A percentile compares a stretch with the other conserved stretches of the same genome.
These are phyloP conservation scores for Lysiphlebus fabarum DNA, from an alignment of 1,140 invertebrate genomes.

Conservation along the genomic window DNA sequence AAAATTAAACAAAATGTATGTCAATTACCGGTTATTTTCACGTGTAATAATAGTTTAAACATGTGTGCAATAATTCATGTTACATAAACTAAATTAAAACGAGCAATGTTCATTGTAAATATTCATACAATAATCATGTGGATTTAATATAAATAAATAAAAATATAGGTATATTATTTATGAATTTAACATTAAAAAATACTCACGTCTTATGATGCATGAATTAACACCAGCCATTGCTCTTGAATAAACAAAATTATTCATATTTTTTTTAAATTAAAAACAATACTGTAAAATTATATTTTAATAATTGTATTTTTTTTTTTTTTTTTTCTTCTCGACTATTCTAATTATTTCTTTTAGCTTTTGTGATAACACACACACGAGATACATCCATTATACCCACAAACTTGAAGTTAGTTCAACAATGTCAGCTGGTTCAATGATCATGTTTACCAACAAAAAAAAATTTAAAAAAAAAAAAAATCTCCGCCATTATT, in stretches of 20 bases:
- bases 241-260: slow-evolving; percentile 41
- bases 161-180: background rate
- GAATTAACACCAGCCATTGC: slow-evolving; percentile 33
- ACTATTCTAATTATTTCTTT: slow-evolving; percentile 13
- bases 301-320: no score
- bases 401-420: background rate
- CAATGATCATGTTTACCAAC: no score
- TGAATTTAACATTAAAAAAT: background rate
- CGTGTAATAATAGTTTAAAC: slow-evolving; percentile 24
- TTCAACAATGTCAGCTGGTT: no score
- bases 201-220: slow-evolving; percentile 35
- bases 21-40: slow-evolving; percentile 13
- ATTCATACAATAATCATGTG: background rate
- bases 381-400: slow-evolving; percentile 25
- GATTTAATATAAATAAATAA: background rate
- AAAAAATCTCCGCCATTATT: no score
- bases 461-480: no score
- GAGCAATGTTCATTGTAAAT: background rate
- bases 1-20: background rate
- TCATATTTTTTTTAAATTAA: slow-evolving; percentile 32
- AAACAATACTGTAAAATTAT: no score
- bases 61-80: slow-evolving; percentile 4
- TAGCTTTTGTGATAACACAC: slow-evolving; percentile 21
- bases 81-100: slow-evolving; percentile 10
- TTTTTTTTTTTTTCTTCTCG: slow-evolving; percentile 15